Base-by-base conservation (phyloP, 2,888 invertebrate genomes). In the Oscheius onirici region DNA sequence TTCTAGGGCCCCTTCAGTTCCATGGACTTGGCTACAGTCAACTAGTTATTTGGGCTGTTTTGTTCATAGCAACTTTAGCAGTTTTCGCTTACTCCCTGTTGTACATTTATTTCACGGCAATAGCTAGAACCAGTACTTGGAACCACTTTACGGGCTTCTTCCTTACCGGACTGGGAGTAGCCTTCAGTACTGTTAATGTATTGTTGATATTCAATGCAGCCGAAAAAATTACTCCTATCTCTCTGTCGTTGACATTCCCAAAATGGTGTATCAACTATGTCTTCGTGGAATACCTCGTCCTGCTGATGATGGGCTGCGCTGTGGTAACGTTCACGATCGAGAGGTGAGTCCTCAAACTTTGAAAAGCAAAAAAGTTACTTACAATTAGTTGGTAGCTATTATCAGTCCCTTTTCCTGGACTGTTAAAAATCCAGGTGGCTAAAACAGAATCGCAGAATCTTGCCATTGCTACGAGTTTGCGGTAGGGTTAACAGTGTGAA, bases 31-130 rank as follows among this genome's bases (percentile, higher is more conserved):
- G 17, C 10, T 49, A 22, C 26, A 3, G 17, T 20, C 63, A 46
- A 17, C 49, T 63, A 2, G 15, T 49, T 1, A 26, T 46, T 34
- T 63, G 49, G 46, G n/a, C 49, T 1, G 8, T 63, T 3, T 49
- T 63, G 1, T 28, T 63, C 15, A 28, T 63, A 15, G 3, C 28
- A 6, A 49, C 63, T 10, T 11, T 63, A n/a, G 63, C 49, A 26
- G 63, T 49, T 2, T 46, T 49, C 13, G 63, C 63, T 2, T 63
- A 63, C 46, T 63, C 63, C 15, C 26, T 63, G 11, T 17, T 63
- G 26, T 63, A 28, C 49, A 63, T 49, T 17, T 63, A 28, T 11
- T 63, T 46, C 26, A 49, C 46, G 10, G 63, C 63, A 3, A 34
- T 63, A 6, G 22, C 46, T 5, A 46, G 63, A 49, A 63, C 6